Base-by-base conservation (phyloP, 2,797 vertebrate species). In the Phoxinus dragarum region DNA sequence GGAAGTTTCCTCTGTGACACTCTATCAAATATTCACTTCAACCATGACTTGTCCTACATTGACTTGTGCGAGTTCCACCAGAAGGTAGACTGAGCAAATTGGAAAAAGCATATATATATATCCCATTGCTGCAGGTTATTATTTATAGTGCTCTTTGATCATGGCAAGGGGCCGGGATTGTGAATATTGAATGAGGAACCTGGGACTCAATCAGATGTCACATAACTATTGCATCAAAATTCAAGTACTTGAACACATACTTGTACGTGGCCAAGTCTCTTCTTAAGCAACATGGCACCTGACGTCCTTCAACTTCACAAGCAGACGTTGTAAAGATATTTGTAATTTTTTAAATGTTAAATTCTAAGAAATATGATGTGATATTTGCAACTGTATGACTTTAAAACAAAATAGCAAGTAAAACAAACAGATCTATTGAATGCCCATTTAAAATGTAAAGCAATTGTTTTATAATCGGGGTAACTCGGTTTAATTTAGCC, bases 131-230 rank as follows among this genome's bases (percentile, higher is more conserved):
- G 6, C 71, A 75, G 71, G 42, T 66, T 83, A 68, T 67, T 52
- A 66, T 76, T 75, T 40, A 80, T 38, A 76, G 34, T 5, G 10
- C 59, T 76, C 31, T 75, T 75, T 76, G 82, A 76, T 84, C 82
- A 21, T 27, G 10, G 72, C 23, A 83, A 73, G 56, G 59, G 38
- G 23, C 54, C 67, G 81, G 44, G 72, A 67, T 67, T 76, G 42
- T 83, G 82, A 76, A 83, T 67, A 83, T 52, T 83, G 59, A 67
- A 83, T 19, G 21, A 74, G 11, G 31, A 31, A 66, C 42, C 56
- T 74, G 71, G 42, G 81, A 66, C 42, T 77, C 75, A 77, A 66
- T 82, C 42, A 74, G 31, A 10, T 67, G 31, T 49, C 72, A 27
- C 54, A n/a, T 47, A 47, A 64, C 74, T 47, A 83, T 17, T 67